Conservation (phyloP, 2,797 vertebrate species). For the Aythya fuligula region DNA sequence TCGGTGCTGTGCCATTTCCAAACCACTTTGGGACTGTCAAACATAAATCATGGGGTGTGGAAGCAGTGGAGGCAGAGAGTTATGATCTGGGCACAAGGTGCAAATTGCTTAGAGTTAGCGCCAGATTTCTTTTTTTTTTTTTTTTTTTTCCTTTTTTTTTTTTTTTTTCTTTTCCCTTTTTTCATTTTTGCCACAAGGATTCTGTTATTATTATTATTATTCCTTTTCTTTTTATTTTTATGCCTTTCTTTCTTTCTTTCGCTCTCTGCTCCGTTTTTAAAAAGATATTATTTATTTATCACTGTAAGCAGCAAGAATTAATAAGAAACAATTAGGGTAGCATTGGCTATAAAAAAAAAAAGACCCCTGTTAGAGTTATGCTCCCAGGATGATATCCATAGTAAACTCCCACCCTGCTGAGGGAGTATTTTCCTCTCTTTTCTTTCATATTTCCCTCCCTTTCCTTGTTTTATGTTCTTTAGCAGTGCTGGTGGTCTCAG, state of each 20-base stretch:
- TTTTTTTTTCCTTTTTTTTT: too few relatives aligned
- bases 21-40: slow-evolving; percentile 58
- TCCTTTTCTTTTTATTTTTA: neutral
- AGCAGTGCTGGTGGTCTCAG: neutral
- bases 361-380: fast-evolving
- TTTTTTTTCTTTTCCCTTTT: neutral
- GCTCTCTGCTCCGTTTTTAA: neutral
- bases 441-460: neutral
- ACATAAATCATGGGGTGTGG: slow-evolving; percentile 66
- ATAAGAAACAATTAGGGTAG: neutral
- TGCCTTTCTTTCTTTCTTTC: neutral
- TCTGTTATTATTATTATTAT: neutral
- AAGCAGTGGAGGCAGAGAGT: slow-evolving; percentile 39
- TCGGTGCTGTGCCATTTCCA: slow-evolving; percentile 59
- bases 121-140: neutral
- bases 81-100: slow-evolving; percentile 66
- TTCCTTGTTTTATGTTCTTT: neutral
- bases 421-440: neutral
- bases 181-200: neutral
- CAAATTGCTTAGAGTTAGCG: slow-evolving; percentile 68
- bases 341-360: neutral
- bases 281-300: neutral
- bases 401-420: neutral
- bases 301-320: neutral
- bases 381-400: neutral